Evolutionary conservation across 1,140 invertebrate species (phyloP).

Genomic region (Nebria ingens): DNA sequence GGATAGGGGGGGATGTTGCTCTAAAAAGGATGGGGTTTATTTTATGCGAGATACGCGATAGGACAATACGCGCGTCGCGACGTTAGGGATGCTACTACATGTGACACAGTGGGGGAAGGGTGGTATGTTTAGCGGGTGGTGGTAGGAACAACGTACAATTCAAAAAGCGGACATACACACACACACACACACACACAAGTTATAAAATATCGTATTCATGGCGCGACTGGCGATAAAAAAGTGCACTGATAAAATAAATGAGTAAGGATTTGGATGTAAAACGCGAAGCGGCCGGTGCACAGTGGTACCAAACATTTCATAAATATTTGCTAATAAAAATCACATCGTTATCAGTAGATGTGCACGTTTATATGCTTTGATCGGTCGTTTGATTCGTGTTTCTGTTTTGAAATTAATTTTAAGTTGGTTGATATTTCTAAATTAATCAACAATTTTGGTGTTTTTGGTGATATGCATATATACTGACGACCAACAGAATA

Average conservation of each 20-base stretch:
- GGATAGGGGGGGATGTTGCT: neutral
- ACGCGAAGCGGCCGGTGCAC: conserved; percentile 10
- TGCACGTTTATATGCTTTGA: too few species aligned
- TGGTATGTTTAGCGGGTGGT: neutral
- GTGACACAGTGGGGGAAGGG: neutral
- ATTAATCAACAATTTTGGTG: too few species aligned
- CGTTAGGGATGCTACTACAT: neutral
- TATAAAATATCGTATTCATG: conserved; percentile 22
- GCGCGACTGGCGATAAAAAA: conserved; percentile 20
- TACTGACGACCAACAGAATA: too few species aligned
- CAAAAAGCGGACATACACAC: too few species aligned
- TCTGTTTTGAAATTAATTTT: too few species aligned
- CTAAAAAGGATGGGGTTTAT: neutral
- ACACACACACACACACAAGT: conserved; percentile 11
- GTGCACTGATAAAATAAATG: conserved; percentile 23
- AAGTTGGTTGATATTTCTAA: too few species aligned
- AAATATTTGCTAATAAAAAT: too few species aligned
- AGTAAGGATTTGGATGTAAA: conserved; percentile 20
- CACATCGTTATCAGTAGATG: too few species aligned
- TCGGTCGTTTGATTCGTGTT: too few species aligned
- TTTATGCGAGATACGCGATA: conserved; percentile 4
- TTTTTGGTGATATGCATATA: too few species aligned
- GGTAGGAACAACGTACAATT: neutral
- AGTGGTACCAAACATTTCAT: conserved; percentile 13
- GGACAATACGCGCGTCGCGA: conserved; percentile 3